Conservation (phyloP, 2,113 vertebrate genomes). For the Passer domesticus region DNA sequence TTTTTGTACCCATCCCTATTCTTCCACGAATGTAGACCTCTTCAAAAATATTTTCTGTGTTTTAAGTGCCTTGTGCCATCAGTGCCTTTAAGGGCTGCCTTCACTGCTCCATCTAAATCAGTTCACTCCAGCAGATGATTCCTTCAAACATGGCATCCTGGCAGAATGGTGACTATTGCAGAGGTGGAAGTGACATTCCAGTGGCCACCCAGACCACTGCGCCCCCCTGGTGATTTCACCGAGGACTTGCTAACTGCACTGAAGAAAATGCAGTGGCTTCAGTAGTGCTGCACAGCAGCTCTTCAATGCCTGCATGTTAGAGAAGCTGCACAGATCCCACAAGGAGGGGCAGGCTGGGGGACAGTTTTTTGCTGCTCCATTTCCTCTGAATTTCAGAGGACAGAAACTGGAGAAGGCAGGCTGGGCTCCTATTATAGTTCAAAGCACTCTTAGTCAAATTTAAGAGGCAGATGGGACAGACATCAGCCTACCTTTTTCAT, state of each 20-base stretch:
- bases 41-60: neutral
- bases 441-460: neutral
- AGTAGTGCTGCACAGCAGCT: neutral
- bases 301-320: neutral
- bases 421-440: neutral
- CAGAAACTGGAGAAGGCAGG: neutral
- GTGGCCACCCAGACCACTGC: neutral
- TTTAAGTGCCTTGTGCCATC: neutral
- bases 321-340: neutral
- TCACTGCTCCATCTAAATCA: neutral
- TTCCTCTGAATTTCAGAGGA: neutral
- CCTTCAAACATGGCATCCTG: neutral
- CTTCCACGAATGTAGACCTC: accelerated
- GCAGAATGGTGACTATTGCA: neutral
- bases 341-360: neutral
- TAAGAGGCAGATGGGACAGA: neutral
- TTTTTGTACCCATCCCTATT: neutral
- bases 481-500: neutral
- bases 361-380: neutral
- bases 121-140: neutral
- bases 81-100: neutral
- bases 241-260: neutral
- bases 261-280: neutral
- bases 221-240: neutral
- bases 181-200: accelerated